Evolutionary conservation across 1,140 invertebrate genomes (phyloP), one percentile per base, ranked within the genome.

Genomic region (Nephotettix cincticeps): DNA sequence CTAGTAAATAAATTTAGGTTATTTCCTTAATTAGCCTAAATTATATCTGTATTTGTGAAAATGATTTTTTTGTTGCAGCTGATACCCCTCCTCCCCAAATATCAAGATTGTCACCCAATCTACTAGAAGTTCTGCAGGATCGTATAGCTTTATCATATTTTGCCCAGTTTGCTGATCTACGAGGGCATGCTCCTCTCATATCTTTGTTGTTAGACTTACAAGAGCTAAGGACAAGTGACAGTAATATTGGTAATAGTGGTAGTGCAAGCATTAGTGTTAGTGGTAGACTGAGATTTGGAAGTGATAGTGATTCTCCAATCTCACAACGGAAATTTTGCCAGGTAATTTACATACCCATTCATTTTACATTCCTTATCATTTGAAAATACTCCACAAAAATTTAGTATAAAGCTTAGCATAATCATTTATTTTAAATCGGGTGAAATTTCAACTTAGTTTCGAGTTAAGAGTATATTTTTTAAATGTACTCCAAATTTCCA

Each of bases 151-250:
- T 74, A 17, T 71, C 70, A 0, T 71, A 71, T 54, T 71, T 71
- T 29, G 28, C 58, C 19, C 73, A 74, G 36, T 74, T 71, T 67
- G 71, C 69, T 54, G 73, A 74, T 64, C 27, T 68, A n/a, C 65
- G 70, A 29, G 51, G 66, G n/a, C 40, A 69, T 66, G 40, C 63
- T 14, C 68, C 67, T 47, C 4, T 74, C 13, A 43, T 74, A 4
- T 67, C 29, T 28, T 23, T 74, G 14, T 69, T 30, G 51, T 29
- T 71, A 17, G 73, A 74, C 14, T 17, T 74, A 2, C 70, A 71
- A 67, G 36, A 54, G 11, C 29, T 74, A 23, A 28, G 68, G 21
- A 28, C 21, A 1, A 25, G 23, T 58, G 54, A 58, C 27, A 58
- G 11, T 9, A 56, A n/a, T 28, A 25, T 2, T 58, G 54, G 27